Percentiles rank a stretch among this genome's conserved stretches.
These are phyloP conservation scores for Apogon hyalosoma DNA, from an alignment of 2,797 vertebrate genomes.

Conservation along the genomic window DNA sequence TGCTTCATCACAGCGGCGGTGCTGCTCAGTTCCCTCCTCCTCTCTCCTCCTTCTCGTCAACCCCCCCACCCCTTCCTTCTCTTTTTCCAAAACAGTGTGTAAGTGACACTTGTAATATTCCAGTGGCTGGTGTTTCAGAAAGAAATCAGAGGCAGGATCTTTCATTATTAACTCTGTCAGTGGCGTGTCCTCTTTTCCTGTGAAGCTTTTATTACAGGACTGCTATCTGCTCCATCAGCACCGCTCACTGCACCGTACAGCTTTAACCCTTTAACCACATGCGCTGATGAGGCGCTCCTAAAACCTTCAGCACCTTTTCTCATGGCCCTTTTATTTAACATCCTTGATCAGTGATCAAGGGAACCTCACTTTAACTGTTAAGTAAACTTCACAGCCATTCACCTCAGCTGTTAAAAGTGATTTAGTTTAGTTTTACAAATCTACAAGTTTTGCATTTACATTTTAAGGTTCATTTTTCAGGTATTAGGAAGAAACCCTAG, in stretches of 20 bases:
- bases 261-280: conserved; percentile 78
- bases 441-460: neutral
- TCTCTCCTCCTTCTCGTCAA: conserved; percentile 17
- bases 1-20: conserved; percentile 47
- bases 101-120: conserved; percentile 90
- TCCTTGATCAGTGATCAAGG: neutral
- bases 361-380: neutral
- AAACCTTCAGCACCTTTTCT: conserved; percentile 3
- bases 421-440: no score
- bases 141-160: conserved; percentile 87
- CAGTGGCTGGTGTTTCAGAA: conserved; percentile 83
- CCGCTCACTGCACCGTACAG: conserved; percentile 68
- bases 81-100: conserved; percentile 82
- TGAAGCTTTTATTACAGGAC: conserved; percentile 88
- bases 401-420: no score
- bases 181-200: conserved; percentile 85
- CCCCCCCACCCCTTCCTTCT: conserved; percentile 51
- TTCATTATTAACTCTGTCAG: conserved; percentile 91
- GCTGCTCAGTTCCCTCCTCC: conserved; percentile 25
- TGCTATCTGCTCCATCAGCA: conserved; percentile 80
- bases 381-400: no score
- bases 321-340: conserved; percentile 9
- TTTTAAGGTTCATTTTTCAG: no score
- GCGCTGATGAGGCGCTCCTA: conserved; percentile 1
- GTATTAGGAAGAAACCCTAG: no score